Evolutionary conservation across 2,113 vertebrate species (phyloP).

Genomic region (Lichenostomus cassidix): DNA sequence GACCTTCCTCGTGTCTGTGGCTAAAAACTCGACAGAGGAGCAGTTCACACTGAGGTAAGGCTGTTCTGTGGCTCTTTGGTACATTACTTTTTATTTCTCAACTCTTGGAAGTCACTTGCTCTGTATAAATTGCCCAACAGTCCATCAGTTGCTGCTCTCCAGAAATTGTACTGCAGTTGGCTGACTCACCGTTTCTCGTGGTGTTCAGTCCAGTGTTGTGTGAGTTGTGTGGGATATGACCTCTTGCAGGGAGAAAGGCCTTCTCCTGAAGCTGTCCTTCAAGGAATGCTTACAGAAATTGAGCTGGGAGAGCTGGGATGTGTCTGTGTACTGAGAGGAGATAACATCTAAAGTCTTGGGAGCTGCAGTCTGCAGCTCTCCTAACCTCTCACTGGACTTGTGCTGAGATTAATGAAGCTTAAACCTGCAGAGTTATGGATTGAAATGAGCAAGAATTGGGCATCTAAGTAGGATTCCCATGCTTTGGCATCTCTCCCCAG

Average conservation of each 20-base stretch:
- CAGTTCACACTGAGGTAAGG: conserved; percentile 91
- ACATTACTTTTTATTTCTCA: not conserved
- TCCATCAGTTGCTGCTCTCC: not conserved
- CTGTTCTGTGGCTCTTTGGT: too few species aligned
- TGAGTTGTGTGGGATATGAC: not conserved
- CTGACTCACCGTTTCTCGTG: not conserved
- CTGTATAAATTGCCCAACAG: not conserved
- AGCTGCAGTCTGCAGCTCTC: not conserved
- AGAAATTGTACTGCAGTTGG: not conserved
- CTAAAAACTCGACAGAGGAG: conserved; percentile 79
- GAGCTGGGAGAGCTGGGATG: not conserved
- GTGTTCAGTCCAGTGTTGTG: not conserved
- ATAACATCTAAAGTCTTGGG: not conserved
- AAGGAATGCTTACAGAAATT: not conserved
- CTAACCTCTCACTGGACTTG: not conserved
- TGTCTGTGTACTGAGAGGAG: not conserved
- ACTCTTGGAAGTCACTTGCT: not conserved
- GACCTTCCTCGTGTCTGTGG: conserved; percentile 85
- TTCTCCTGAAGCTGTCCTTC: not conserved
- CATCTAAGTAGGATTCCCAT: not conserved
- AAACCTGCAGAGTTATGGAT: not conserved
- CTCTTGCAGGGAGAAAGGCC: not conserved
- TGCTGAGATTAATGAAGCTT: not conserved
- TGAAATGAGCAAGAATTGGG: not conserved
- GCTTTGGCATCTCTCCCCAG: not conserved